phyloP scores from a whole-genome alignment of 2,113 vertebrate species.

The Telmatochromis sp. region DNA sequence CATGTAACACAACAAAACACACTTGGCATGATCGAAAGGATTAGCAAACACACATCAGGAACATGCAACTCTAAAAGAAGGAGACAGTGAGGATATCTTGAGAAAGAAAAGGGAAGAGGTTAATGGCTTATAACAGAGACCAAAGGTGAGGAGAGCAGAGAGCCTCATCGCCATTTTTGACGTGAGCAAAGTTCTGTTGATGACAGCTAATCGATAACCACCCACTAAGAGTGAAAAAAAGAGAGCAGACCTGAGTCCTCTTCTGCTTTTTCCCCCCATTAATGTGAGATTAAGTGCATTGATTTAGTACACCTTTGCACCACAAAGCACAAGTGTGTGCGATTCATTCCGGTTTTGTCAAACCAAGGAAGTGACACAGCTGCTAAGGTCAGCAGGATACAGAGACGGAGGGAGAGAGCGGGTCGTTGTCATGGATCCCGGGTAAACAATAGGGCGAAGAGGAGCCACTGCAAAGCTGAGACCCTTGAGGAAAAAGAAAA shows the following conservation, averaged over 20 bases:
- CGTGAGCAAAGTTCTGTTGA: background rate
- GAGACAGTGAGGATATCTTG: background rate
- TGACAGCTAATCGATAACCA: background rate
- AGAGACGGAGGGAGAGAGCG: conserved; percentile 28
- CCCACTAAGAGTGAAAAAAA: background rate
- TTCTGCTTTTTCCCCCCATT: background rate
- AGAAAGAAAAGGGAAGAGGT: background rate
- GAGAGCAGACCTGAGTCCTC: background rate
- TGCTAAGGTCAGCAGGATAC: conserved; percentile 70
- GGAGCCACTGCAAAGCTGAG: background rate
- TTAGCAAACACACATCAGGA: background rate
- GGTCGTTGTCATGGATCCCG: conserved; percentile 61
- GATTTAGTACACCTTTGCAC: conserved; percentile 3
- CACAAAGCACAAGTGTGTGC: conserved; percentile 1
- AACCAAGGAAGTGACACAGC: conserved; percentile 71
- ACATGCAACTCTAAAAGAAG: background rate
- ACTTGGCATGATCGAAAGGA: background rate
- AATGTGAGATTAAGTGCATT: background rate
- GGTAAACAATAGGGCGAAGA: conserved; percentile 44
- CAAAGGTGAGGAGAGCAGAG: background rate
- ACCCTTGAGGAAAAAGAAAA: conserved; percentile 9
- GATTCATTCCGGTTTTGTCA: conserved; percentile 59
- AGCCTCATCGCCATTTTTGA: background rate
- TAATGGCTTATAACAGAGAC: background rate
- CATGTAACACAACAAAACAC: background rate